Base-by-base conservation (phyloP, 2,888 invertebrate species). In the Epirrita christyi region DNA sequence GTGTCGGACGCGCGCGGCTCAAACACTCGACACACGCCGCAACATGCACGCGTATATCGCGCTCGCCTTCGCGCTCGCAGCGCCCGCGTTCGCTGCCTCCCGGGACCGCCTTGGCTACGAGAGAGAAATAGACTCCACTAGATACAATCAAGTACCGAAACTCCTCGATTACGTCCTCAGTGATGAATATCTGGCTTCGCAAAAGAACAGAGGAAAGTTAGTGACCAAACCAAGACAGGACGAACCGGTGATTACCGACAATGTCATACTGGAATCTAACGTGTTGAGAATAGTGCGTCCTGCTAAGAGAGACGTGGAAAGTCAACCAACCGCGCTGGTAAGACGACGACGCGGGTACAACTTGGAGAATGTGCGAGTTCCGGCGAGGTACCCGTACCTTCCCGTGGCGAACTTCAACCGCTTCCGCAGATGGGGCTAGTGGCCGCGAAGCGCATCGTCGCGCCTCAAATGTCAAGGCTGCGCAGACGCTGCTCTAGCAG, bases 371-470 rank as follows among this genome's bases (percentile, higher is more conserved):
- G 92, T 92, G 72, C 82, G 85, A 66, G 92, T 92, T 60, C 92
- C 92, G 40, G 85, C 90, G 59, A 78, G 90, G 69, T 91, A 91
- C 69, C 91, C 92, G 27, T 92, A 92, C 73, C 80, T 91, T 55
- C 84, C 90, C 38, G 88, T 90, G 64, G 83, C 87, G 57, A 82
- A 75, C 61, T 88, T 83, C 74, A 86, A 80, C 76, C 83, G 90
- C 61, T 85, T 87, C 77, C 90, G 91, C 64, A 88, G 89, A 62
- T 89, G 90, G 88, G 90, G 90, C 85, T 88, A 89, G 83, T 78
- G 81, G 73, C 80, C 80, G 72, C 56, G 64, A 59, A 61, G 46
- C 63, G 61, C 64, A 59, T 61, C 67, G 66, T 61, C 67, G 67
- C 70, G 70, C 62, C 65, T 64, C 80, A 83, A 89, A 90, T 89